These are phyloP conservation scores for Porites cylindrica DNA, from an alignment of 92 coral and sea anemone genomes.

Conservation along the genomic window DNA sequence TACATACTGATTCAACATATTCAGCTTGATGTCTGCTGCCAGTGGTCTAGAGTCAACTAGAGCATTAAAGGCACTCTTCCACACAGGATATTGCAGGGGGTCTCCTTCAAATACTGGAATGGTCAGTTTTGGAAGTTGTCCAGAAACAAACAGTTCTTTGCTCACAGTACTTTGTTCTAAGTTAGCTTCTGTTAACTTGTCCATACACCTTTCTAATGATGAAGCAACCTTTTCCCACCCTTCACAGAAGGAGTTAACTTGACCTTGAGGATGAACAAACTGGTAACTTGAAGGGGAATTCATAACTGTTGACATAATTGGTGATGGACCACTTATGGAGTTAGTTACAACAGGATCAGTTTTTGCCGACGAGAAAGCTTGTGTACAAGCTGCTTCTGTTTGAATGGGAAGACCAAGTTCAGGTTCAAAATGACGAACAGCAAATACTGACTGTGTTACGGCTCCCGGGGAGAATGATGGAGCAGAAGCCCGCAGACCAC, in stretches of 20 bases:
- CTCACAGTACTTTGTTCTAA: slow-evolving; percentile 14
- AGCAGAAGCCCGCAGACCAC: neutral
- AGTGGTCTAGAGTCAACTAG: slow-evolving; percentile 42
- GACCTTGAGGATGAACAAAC: neutral
- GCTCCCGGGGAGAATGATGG: slow-evolving; percentile 10
- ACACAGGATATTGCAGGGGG: slow-evolving; percentile 62
- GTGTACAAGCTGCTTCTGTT: neutral
- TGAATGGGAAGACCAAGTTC: slow-evolving; percentile 19
- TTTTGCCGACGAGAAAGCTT: neutral
- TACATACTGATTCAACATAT: slow-evolving; percentile 55
- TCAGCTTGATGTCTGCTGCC: slow-evolving; percentile 61
- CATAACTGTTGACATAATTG: slow-evolving; percentile 10
- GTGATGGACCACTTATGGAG: neutral
- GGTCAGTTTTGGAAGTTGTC: slow-evolving; percentile 34
- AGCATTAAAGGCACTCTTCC: slow-evolving; percentile 65
- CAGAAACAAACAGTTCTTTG: neutral
- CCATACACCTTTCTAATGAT: slow-evolving; percentile 45
- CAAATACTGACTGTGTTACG: slow-evolving; percentile 13
- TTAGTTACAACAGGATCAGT: neutral
- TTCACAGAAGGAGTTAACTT: neutral
- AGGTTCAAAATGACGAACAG: slow-evolving; percentile 13
- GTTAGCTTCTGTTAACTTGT: slow-evolving; percentile 46
- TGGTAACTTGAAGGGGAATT: neutral
- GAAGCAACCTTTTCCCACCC: slow-evolving; percentile 36
- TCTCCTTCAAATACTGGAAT: slow-evolving; percentile 69